Conservation (phyloP, 1,140 invertebrate genomes). For the Meloidogyne chitwoodi region DNA sequence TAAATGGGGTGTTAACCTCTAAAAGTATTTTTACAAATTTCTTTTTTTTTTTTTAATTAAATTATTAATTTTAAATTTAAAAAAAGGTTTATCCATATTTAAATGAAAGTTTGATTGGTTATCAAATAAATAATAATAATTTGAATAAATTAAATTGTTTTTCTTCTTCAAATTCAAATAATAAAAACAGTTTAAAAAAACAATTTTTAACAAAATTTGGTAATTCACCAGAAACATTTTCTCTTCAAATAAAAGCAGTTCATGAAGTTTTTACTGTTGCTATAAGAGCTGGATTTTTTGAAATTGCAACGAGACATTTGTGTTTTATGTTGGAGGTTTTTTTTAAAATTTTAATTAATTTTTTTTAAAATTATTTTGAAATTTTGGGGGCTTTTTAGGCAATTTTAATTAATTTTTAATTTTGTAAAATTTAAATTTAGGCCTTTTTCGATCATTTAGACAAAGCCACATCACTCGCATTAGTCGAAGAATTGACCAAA, state of each 20-base stretch:
- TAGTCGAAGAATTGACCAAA: conserved; percentile 52
- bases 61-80: too few relatives aligned
- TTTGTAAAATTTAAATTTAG: too few relatives aligned
- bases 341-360: too few relatives aligned
- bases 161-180: neutral
- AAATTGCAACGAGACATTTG: conserved; percentile 57
- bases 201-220: neutral
- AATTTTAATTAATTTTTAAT: neutral
- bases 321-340: conserved; percentile 55
- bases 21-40: neutral
- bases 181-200: neutral
- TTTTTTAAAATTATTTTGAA: neutral
- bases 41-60: too few relatives aligned
- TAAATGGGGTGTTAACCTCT: conserved; percentile 4
- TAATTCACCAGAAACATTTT: conserved; percentile 18
- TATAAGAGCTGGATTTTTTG: conserved; percentile 40
- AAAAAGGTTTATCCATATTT: conserved; percentile 54
- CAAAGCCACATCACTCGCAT: conserved; percentile 23
- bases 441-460: conserved; percentile 54
- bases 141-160: neutral
- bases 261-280: conserved; percentile 58
- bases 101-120: conserved; percentile 51
- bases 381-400: too few relatives aligned
- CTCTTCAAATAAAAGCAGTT: conserved; percentile 54
- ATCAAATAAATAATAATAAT: conserved; percentile 45